Conservation (phyloP, 2,113 vertebrate species). For the Eurypyga helias region DNA sequence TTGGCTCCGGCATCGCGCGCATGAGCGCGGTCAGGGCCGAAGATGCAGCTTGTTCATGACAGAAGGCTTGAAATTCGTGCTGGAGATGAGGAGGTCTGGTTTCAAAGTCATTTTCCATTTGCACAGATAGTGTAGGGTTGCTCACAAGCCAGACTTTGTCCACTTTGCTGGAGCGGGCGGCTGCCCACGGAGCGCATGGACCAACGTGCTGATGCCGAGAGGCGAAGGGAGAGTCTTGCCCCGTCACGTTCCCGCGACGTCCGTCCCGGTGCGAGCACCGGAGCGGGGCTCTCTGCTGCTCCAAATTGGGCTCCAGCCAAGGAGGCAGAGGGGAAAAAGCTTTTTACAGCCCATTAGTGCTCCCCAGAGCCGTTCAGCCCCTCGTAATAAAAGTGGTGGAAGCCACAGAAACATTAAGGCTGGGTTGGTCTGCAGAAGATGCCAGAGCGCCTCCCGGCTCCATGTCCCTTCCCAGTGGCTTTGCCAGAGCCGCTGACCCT, state of each 20-base stretch:
- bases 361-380: conserved; percentile 17
- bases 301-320: background rate
- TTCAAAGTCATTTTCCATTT: background rate
- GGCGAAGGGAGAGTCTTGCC: background rate
- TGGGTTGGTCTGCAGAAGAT: background rate
- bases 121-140: background rate
- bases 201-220: background rate
- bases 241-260: background rate
- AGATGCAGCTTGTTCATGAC: background rate
- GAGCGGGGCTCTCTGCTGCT: background rate
- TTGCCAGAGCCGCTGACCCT: background rate
- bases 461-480: background rate
- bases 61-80: background rate
- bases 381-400: conserved; percentile 38
- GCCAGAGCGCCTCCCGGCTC: background rate
- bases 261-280: background rate
- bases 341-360: conserved; percentile 48
- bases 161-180: accelerated
- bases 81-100: background rate
- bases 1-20: background rate
- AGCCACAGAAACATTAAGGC: conserved; percentile 8
- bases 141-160: background rate
- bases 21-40: background rate
- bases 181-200: background rate
- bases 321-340: conserved; percentile 33